phyloP scores from a whole-genome alignment of 2,113 vertebrate species.

The Phyllopteryx taeniolatus region DNA sequence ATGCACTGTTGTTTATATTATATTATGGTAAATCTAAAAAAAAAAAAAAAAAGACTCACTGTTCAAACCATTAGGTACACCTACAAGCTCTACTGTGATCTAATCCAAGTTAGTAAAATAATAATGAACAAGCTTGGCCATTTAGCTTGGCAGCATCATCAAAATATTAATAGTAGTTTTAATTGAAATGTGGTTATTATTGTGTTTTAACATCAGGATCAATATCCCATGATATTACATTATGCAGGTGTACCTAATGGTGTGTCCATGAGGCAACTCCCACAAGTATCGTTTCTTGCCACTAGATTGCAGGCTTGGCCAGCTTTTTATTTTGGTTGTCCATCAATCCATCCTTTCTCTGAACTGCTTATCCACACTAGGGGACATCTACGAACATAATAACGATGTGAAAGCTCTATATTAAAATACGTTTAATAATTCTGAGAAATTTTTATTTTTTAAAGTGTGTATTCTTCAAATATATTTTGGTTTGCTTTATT shows the following conservation, averaged over 20 bases:
- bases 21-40: neutral
- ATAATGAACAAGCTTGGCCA: neutral
- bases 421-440: neutral
- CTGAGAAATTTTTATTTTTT: neutral
- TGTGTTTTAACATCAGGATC: neutral
- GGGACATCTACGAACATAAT: neutral
- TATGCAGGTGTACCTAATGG: neutral
- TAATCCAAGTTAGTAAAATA: neutral
- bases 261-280: neutral
- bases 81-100: neutral
- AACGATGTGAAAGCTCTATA: neutral
- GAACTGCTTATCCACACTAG: too few relatives aligned
- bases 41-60: too few relatives aligned
- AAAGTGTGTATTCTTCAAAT: too few relatives aligned
- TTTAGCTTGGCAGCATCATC: neutral
- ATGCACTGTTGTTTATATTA: neutral
- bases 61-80: neutral
- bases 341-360: too few relatives aligned
- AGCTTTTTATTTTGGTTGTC: neutral
- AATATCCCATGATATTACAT: neutral
- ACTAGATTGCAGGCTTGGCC: slow-evolving; percentile 29
- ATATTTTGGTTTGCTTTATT: too few relatives aligned
- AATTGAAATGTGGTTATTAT: neutral
- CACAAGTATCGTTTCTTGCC: slow-evolving; percentile 3
- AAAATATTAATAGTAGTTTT: neutral